Evolutionary conservation across 2,888 invertebrate genomes (phyloP).

Genomic region (Aricia artaxerxes): DNA sequence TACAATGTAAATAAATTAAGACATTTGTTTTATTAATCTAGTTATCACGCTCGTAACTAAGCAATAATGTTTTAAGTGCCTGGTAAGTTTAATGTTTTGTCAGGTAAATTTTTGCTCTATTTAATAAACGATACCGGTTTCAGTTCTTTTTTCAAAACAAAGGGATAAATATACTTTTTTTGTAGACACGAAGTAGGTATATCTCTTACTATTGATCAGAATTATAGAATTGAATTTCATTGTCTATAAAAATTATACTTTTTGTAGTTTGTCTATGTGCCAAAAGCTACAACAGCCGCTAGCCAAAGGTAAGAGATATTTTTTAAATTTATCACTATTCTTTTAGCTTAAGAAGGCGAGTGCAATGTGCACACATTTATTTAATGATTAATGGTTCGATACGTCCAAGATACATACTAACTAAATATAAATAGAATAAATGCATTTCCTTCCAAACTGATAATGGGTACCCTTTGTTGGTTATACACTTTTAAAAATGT

Average conservation of each 20-base stretch:
- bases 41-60: slow-evolving; percentile 29
- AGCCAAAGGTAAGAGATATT: background rate
- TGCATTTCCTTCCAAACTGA: slow-evolving; percentile 74
- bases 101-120: background rate
- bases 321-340: background rate
- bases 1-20: slow-evolving; percentile 26
- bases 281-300: background rate
- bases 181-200: too few relatives aligned
- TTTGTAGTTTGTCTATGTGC: background rate
- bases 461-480: slow-evolving; percentile 75
- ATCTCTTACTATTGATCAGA: too few relatives aligned
- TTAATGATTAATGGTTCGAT: slow-evolving; percentile 66
- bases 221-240: background rate
- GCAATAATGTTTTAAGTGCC: slow-evolving; percentile 32
- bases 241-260: background rate
- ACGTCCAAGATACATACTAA: slow-evolving; percentile 62
- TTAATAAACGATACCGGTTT: background rate
- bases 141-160: background rate
- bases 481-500: slow-evolving; percentile 73
- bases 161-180: too few relatives aligned
- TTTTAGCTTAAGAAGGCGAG: slow-evolving; percentile 54
- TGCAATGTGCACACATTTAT: slow-evolving; percentile 52
- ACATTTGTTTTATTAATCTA: slow-evolving; percentile 15
- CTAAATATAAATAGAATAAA: slow-evolving; percentile 63
- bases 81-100: background rate